phyloP scores from a whole-genome alignment of 2,888 invertebrate genomes.

The Chironomus riparius region DNA sequence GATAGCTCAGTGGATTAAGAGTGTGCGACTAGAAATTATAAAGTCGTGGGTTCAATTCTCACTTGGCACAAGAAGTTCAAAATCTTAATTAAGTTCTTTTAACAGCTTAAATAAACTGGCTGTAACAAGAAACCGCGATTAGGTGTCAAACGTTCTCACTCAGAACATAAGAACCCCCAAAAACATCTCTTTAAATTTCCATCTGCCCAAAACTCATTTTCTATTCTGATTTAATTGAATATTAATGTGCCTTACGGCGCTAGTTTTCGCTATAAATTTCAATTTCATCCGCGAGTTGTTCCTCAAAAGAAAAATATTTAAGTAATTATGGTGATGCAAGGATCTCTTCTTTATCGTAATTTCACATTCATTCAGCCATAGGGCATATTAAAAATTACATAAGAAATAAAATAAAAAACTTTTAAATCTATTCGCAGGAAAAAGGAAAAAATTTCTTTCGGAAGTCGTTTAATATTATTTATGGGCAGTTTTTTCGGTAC shows the following conservation, averaged over 20 bases:
- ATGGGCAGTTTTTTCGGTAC: background rate
- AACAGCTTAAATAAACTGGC: no score
- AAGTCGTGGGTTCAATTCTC: no score
- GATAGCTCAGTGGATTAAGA: no score
- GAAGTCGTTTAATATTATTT: conserved; percentile 14
- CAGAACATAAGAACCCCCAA: no score
- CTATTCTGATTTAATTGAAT: conserved; percentile 3
- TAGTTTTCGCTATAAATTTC: conserved; percentile 6
- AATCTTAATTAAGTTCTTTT: no score
- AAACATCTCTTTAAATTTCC: background rate
- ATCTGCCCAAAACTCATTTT: background rate
- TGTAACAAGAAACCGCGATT: no score
- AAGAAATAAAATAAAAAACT: background rate
- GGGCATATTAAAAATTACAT: background rate
- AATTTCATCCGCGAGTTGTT: background rate
- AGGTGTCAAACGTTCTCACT: no score
- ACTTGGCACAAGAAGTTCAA: no score
- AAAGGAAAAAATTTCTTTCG: background rate
- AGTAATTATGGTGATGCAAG: background rate
- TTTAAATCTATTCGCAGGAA: background rate
- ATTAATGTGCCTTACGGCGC: background rate
- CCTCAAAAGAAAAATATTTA: background rate
- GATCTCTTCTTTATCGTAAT: no score
- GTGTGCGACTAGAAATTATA: no score
- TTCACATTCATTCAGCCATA: background rate